Base-by-base conservation (phyloP, 1,140 invertebrate species). In the Whitmania pigra region DNA sequence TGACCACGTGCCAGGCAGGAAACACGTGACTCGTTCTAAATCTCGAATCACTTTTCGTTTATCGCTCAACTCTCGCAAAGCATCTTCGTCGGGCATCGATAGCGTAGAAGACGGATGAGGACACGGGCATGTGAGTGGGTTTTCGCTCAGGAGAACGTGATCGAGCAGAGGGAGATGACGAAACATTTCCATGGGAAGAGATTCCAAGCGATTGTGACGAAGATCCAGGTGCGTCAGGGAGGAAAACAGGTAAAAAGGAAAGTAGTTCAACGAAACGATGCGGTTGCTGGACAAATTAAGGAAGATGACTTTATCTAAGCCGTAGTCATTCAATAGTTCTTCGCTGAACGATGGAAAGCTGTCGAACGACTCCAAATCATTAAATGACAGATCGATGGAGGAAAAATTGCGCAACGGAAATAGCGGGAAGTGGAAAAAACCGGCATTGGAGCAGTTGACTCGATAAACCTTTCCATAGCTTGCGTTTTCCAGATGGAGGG, bases 311-410 rank as follows among this genome's bases (percentile, higher is more conserved):
- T 25, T 31, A 5, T 25, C 57, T 7, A 63, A 7, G 20, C 22
- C 29, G 15, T 25, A 25, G 20, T 49, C 43, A 17, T 11, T 49
- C 43, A 49, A 49, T 49, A 49, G 13, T 49, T 49, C 43, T 4
- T 49, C 43, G 43, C 43, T 49, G 9, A 49, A 49, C 3, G 43
- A 49, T 49, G 43, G 43, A 17, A 49, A 25, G 57, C 57, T 63
- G 57, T 22, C 57, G 57, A 63, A 63, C 11, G 57, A 63, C 18
- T 63, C 29, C 36, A 70, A 53, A 7, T 70, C 43, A 49, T 70
- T 70, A 49, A 53, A 53, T 13, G 69, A 70, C 69, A 70, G 69
- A 53, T 70, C 69, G 22, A 70, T 15, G 43, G 25, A 36, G 18
- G 53, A 49, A 7, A 43, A 18, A 25, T 70, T 70, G 22, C 25